A percentile compares a stretch with the other conserved stretches of the same genome.
Evolutionary conservation across 2,113 vertebrate genomes (phyloP).

Genomic region (Fregetta grallaria): DNA sequence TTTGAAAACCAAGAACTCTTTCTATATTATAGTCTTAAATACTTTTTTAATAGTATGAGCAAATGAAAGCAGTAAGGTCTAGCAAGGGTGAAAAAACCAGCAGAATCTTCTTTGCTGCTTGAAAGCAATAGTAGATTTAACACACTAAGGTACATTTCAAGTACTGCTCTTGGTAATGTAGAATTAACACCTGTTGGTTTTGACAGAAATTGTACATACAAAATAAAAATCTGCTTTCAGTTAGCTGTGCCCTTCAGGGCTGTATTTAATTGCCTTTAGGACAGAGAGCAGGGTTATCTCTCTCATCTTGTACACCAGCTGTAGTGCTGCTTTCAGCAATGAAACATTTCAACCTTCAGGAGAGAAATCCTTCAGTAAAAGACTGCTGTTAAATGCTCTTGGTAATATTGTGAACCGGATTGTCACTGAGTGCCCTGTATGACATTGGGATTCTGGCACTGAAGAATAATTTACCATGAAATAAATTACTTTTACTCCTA

Average conservation of each 20-base stretch:
- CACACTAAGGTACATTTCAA: background rate
- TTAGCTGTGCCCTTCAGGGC: background rate
- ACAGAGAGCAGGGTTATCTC: background rate
- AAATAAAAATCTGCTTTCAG: background rate
- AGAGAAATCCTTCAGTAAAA: background rate
- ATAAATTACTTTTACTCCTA: conserved; percentile 9
- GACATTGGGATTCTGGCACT: background rate
- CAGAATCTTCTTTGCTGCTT: background rate
- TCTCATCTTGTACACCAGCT: background rate
- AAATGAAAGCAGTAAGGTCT: background rate
- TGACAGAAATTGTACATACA: background rate
- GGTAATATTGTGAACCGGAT: background rate
- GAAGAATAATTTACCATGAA: background rate
- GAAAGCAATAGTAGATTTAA: background rate
- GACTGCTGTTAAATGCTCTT: background rate
- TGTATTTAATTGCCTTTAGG: background rate
- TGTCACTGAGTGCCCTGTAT: background rate
- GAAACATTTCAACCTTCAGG: background rate
- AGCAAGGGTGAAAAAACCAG: background rate
- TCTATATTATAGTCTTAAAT: background rate
- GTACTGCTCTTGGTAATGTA: background rate
- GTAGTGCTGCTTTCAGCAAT: background rate
- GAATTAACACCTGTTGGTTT: background rate
- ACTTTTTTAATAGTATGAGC: background rate
- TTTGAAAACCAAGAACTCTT: background rate